These are phyloP conservation scores for Ormia ochracea DNA, from an alignment of 2,888 invertebrate species.

Conservation along the genomic window DNA sequence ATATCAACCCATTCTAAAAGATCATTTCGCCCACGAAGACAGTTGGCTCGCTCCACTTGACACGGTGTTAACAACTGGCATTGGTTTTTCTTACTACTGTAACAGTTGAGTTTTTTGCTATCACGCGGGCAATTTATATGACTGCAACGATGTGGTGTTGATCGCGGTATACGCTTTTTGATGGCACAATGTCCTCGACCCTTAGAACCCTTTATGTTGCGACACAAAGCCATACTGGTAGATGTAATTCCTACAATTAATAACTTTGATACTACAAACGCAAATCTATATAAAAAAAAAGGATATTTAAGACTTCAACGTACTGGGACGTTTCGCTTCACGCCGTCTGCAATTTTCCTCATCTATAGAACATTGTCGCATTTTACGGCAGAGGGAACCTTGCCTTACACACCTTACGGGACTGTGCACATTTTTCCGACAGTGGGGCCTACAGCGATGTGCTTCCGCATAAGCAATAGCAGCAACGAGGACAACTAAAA, in stretches of 20 bases:
- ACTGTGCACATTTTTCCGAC: neutral
- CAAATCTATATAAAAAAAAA: neutral
- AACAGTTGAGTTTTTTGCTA: slow-evolving; percentile 64
- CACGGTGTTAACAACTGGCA: slow-evolving; percentile 66
- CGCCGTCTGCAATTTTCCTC: slow-evolving; percentile 42
- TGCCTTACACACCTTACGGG: slow-evolving; percentile 16
- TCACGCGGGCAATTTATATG: slow-evolving; percentile 24
- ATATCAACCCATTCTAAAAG: slow-evolving; percentile 12
- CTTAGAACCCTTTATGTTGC: slow-evolving; percentile 17
- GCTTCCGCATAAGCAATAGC: slow-evolving; percentile 30
- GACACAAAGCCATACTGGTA: slow-evolving; percentile 9
- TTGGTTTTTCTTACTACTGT: slow-evolving; percentile 59
- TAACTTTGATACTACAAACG: neutral
- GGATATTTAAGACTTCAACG: neutral
- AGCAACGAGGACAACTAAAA: slow-evolving; percentile 38
- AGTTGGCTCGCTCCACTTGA: slow-evolving; percentile 66
- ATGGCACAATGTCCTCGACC: slow-evolving; percentile 40
- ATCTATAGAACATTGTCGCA: slow-evolving; percentile 27
- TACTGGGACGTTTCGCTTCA: neutral
- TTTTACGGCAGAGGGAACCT: neutral
- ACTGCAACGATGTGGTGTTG: neutral
- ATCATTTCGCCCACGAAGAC: slow-evolving; percentile 38
- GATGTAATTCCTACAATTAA: neutral
- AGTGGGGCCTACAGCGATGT: slow-evolving; percentile 6
- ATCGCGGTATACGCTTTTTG: neutral